Evolutionary conservation across 2,113 vertebrate genomes (phyloP).

Genomic region (Psophia crepitans): DNA sequence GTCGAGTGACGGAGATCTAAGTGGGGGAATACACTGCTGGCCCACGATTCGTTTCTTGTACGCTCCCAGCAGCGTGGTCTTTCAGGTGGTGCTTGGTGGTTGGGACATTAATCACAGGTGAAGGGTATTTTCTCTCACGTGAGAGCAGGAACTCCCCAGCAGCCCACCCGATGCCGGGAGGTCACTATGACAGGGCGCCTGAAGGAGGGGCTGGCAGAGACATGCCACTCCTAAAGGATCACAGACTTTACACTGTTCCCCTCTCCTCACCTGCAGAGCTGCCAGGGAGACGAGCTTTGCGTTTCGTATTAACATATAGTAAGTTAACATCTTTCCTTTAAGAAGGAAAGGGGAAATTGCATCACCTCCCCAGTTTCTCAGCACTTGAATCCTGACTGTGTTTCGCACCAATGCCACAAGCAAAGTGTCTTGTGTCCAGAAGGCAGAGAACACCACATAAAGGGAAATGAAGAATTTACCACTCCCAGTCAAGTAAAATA

Average conservation of each 20-base stretch:
- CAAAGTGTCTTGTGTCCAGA: background rate
- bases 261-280: rapidly evolving
- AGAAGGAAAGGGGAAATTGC: background rate
- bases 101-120: background rate
- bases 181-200: background rate
- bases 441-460: background rate
- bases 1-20: background rate
- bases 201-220: background rate
- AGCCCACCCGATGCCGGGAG: rapidly evolving
- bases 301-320: rapidly evolving
- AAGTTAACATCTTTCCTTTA: background rate
- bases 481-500: background rate
- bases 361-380: background rate
- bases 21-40: rapidly evolving
- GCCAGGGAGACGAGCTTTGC: background rate
- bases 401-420: background rate
- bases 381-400: background rate
- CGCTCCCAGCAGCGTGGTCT: rapidly evolving
- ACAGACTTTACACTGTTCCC: background rate
- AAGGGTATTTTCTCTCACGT: background rate
- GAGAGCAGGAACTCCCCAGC: background rate
- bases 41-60: background rate
- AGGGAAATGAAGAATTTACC: background rate
- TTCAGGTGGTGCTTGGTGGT: background rate
- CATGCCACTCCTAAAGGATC: background rate